Base-by-base conservation (phyloP, 1,140 invertebrate genomes). In the Ostrea denselamellosa region DNA sequence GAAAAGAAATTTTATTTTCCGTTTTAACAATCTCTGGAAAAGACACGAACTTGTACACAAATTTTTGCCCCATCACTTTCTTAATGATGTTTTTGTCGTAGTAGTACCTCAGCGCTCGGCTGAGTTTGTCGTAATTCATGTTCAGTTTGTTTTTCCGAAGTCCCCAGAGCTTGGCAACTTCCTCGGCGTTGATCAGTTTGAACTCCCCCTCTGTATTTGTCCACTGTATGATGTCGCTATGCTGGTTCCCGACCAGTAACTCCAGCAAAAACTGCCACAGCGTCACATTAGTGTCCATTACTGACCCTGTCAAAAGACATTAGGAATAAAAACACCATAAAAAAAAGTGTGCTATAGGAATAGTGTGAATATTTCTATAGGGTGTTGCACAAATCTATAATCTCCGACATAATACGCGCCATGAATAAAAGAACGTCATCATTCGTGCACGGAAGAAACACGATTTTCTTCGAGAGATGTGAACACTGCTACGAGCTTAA, bases 81-180 rank as follows among this genome's bases (percentile, higher is more conserved):
- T 99, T 98, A 91, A 99, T 99, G 91, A 99, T 99, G 95, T 99
- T 99, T 94, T 99, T 99, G 95, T 99, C 98, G 93, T 99, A 99
- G 94, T 99, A 99, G 94, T 99, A 99, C 82, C 99, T 97, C 25
- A 99, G 96, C 54, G 98, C 98, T 56, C 99, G 97, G 88, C 98
- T 98, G 87, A 99, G 96, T 94, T 99, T 99, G 95, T 99, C 98
- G 94, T 99, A 99, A 95, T 99, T 99, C 98, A 99, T 99, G 95
- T 99, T 99, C 34, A 98, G 98, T 95, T 99, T 99, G 95, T 99
- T 99, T 94, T 99, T 99, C 9, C 98, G 96, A 82, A 99, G 97
- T 17, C 98, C 98, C 98, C 98, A 99, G 83, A 98, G 97, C 90
- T 98, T 96, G 0, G 98, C 98, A 83, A 99, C 98, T 95, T 99